Conservation (phyloP, 1,140 invertebrate genomes). For the Laupala kohalensis region DNA sequence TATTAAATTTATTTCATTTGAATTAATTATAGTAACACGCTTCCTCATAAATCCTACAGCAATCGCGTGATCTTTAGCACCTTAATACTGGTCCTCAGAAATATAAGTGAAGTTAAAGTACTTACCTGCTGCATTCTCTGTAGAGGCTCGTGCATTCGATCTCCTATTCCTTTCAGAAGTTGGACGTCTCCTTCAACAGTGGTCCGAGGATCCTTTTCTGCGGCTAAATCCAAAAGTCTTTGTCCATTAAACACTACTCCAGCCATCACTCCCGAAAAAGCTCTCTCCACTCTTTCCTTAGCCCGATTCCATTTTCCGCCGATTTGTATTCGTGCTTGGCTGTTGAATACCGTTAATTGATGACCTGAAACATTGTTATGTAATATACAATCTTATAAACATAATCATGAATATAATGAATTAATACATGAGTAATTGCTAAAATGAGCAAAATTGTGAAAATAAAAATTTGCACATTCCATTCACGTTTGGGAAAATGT, state of each 20-base stretch:
- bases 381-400: no score
- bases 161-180: constrained; percentile 53
- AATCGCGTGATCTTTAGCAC: no score
- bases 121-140: constrained; percentile 69
- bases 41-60: no score
- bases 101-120: no score
- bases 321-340: constrained; percentile 78
- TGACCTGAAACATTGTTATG: constrained; percentile 41
- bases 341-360: constrained; percentile 82
- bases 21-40: no score
- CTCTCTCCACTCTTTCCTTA: constrained; percentile 52
- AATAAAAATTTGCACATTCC: neutral
- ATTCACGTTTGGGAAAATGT: no score
- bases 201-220: constrained; percentile 56
- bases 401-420: neutral
- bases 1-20: no score
- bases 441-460: neutral
- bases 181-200: constrained; percentile 22
- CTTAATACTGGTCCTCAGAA: no score
- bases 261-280: constrained; percentile 74
- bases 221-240: constrained; percentile 69
- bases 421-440: neutral
- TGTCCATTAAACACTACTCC: constrained; percentile 80
- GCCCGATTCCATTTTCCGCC: constrained; percentile 67
- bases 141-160: constrained; percentile 48